These are phyloP conservation scores for Diploptera punctata DNA, from an alignment of 2,888 invertebrate species.

Conservation along the genomic window DNA sequence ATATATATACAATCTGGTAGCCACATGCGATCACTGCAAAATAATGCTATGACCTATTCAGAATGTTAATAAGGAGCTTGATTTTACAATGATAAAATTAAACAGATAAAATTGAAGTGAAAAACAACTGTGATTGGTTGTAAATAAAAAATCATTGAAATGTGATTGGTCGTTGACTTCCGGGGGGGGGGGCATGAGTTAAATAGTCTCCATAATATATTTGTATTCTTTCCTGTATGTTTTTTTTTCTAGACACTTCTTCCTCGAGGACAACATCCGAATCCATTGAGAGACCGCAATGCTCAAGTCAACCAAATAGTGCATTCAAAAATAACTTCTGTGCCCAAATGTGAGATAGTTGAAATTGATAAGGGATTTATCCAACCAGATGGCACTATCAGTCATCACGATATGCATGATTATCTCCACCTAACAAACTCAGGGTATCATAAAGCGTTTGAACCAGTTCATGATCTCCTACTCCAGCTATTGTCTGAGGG, in stretches of 20 bases:
- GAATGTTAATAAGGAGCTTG: too few relatives aligned
- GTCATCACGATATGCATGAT: slow-evolving; percentile 91
- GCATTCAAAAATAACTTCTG: slow-evolving; percentile 63
- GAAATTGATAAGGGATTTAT: slow-evolving; percentile 80
- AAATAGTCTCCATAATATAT: too few relatives aligned
- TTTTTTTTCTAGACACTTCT: slow-evolving; percentile 75
- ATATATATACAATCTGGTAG: too few relatives aligned
- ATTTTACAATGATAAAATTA: too few relatives aligned
- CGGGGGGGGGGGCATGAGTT: too few relatives aligned
- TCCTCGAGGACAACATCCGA: slow-evolving; percentile 87
- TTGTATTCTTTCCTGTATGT: too few relatives aligned
- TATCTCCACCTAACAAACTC: slow-evolving; percentile 86
- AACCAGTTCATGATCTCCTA: slow-evolving; percentile 81
- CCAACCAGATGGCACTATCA: slow-evolving; percentile 80
- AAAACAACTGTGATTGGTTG: too few relatives aligned
- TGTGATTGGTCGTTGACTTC: too few relatives aligned
- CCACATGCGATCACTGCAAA: too few relatives aligned
- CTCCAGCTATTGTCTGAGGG: slow-evolving; percentile 79
- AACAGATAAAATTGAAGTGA: too few relatives aligned
- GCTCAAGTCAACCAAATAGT: slow-evolving; percentile 75
- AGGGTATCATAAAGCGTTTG: slow-evolving; percentile 87
- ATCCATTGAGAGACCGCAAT: slow-evolving; percentile 79
- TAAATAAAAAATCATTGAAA: too few relatives aligned
- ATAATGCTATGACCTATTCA: too few relatives aligned
- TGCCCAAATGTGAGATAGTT: slow-evolving; percentile 78